These are phyloP conservation scores for Tholera decimalis DNA, from an alignment of 2,888 invertebrate species.

Conservation along the genomic window DNA sequence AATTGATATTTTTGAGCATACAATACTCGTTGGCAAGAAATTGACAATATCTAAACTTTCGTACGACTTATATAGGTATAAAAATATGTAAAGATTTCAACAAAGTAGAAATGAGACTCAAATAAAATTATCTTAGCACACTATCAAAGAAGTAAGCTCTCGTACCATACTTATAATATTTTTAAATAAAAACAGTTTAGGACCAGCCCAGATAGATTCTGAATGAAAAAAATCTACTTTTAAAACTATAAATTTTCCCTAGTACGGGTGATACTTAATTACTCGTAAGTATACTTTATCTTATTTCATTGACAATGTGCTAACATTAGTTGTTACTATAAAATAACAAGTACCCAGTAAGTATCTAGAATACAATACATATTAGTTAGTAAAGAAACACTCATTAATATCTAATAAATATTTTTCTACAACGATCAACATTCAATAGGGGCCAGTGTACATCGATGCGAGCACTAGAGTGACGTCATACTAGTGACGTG, in stretches of 20 bases:
- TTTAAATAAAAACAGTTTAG: conserved; percentile 30
- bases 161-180: conserved; percentile 5
- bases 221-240: conserved; percentile 24
- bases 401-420: conserved; percentile 63
- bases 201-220: conserved; percentile 48
- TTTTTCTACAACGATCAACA: conserved; percentile 77
- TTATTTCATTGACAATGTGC: conserved; percentile 39
- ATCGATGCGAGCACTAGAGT: conserved; percentile 66
- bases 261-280: conserved; percentile 10
- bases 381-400: conserved; percentile 56
- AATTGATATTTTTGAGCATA: conserved; percentile 49
- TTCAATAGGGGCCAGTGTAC: conserved; percentile 69
- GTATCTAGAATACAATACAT: conserved; percentile 23
- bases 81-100: conserved; percentile 53
- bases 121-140: conserved; percentile 36
- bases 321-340: conserved; percentile 15
- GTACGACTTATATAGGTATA: conserved; percentile 48
- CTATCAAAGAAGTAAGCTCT: conserved; percentile 37
- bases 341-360: conserved; percentile 36
- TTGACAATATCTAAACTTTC: conserved; percentile 65
- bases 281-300: conserved; percentile 1
- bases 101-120: conserved; percentile 33
- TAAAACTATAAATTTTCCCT: conserved; percentile 11
- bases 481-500: conserved; percentile 57
- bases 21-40: conserved; percentile 62